Evolutionary conservation across 2,113 vertebrate genomes (phyloP).

Genomic region (Corythaixoides concolor): DNA sequence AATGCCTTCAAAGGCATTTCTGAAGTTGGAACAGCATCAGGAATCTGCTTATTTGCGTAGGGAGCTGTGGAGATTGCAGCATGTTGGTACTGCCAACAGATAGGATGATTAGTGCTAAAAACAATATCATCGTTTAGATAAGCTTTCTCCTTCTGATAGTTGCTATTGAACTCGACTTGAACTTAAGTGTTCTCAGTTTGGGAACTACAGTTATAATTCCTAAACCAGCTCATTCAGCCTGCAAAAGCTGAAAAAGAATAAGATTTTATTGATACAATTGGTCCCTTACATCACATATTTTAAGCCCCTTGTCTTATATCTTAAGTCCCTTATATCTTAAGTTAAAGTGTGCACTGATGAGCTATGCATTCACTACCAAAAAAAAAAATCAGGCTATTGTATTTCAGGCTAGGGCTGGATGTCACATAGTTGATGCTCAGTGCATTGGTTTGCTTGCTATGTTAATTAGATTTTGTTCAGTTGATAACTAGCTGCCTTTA

Average conservation of each 20-base stretch:
- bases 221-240: neutral
- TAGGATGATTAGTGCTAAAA: constrained; percentile 65
- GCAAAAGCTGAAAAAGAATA: neutral
- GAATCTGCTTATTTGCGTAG: constrained; percentile 74
- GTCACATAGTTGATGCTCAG: neutral
- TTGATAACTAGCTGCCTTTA: neutral
- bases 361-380: neutral
- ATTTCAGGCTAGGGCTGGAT: neutral
- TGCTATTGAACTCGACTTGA: constrained; percentile 58
- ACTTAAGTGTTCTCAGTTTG: constrained; percentile 25
- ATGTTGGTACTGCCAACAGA: constrained; percentile 65
- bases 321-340: neutral
- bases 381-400: neutral
- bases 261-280: neutral
- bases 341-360: neutral
- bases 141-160: constrained; percentile 40
- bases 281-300: neutral
- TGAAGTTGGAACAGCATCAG: constrained; percentile 69
- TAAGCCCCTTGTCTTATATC: neutral
- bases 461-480: neutral
- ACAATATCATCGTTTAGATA: constrained; percentile 70
- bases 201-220: neutral
- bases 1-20: constrained; percentile 68
- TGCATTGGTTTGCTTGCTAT: neutral
- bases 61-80: constrained; percentile 64